Evolutionary conservation across 2,888 invertebrate genomes (phyloP), one percentile per base, ranked within the genome.

Genomic region (Cloeon dipterum): DNA sequence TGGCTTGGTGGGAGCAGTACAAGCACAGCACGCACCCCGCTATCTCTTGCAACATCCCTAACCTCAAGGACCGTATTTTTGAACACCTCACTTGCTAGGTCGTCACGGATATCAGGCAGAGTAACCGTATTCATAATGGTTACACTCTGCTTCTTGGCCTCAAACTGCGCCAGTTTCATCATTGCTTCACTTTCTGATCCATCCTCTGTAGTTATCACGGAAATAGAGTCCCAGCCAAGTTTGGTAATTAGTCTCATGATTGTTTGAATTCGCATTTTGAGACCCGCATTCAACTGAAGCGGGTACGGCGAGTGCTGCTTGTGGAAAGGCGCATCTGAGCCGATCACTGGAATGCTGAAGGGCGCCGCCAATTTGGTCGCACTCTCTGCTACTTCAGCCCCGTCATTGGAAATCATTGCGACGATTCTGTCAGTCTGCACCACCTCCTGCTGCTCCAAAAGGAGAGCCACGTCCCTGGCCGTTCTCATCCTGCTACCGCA

Each of bases 401-500:
- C 39, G 10, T 40, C 41, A 8, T 38, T 40, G 19, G 45, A 40
- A n/a, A 44, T 34, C 17, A 45, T 37, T 18, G 43, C 40, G 18
- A 45, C 36, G 29, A 42, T 25, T 18, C 25, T 26, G 13, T 40
- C 38, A 47, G 19, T 20, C 10, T 14, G 25, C 5, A 17, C 16
- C 20, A 37, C 19, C 11, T 25, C 5, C 7, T 29, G 29, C 29
- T 29, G 29, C 11, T 37, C 35, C 2, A 45, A 34, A 20, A 45
- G 36, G 25, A 42, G 39, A 10, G 45, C 40, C 20, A 45, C 41
- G 36, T 41, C 43, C 13, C 45, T 35, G 1, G 45, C 37, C 5
- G 43, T 40, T 25, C 42, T 41, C 21, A 41, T 38, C 8, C 40
- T 32, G 34, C 43, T 43, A 41, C 48, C 54, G 51, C 42, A 57